phyloP scores from a whole-genome alignment of 2,888 invertebrate genomes.

The Drosophila subquinaria region DNA sequence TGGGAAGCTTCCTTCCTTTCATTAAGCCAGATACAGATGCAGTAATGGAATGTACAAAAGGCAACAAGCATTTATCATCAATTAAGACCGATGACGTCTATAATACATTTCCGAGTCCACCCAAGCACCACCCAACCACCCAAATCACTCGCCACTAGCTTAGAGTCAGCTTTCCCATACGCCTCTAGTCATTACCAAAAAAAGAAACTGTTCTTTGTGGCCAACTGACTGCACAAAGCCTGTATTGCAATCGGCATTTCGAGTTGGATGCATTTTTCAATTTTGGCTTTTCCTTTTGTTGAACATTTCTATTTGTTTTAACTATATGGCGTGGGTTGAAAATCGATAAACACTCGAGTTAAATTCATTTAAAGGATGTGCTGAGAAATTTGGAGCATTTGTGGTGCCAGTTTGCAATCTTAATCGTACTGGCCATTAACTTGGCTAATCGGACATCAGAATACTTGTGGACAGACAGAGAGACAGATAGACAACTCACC shows the following conservation, averaged over 20 bases:
- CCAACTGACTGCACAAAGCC: constrained; percentile 21
- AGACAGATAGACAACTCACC: constrained; percentile 42
- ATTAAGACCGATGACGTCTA: constrained; percentile 48
- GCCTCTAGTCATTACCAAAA: constrained; percentile 3
- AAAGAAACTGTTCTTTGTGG: constrained; percentile 5
- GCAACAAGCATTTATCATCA: constrained; percentile 51
- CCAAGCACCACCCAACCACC: background rate
- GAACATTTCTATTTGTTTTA: constrained; percentile 3
- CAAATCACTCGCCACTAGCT: background rate
- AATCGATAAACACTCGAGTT: constrained; percentile 41
- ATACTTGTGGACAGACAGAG: constrained; percentile 34
- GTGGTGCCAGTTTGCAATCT: constrained; percentile 4
- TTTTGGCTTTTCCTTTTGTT: constrained; percentile 19
- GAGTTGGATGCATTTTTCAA: constrained; percentile 35
- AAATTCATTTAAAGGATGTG: constrained; percentile 18
- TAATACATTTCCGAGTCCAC: constrained; percentile 18
- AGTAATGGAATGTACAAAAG: constrained; percentile 26
- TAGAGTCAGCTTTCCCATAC: constrained; percentile 1
- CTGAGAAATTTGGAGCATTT: constrained; percentile 12
- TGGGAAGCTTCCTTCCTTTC: constrained; percentile 18
- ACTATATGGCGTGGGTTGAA: constrained; percentile 8
- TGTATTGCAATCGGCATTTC: constrained; percentile 44
- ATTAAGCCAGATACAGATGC: background rate
- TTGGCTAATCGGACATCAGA: constrained; percentile 46
- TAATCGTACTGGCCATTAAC: constrained; percentile 25